Evolutionary conservation across 2,888 invertebrate species (phyloP).

Genomic region (Caenorhabditis sp.): DNA sequence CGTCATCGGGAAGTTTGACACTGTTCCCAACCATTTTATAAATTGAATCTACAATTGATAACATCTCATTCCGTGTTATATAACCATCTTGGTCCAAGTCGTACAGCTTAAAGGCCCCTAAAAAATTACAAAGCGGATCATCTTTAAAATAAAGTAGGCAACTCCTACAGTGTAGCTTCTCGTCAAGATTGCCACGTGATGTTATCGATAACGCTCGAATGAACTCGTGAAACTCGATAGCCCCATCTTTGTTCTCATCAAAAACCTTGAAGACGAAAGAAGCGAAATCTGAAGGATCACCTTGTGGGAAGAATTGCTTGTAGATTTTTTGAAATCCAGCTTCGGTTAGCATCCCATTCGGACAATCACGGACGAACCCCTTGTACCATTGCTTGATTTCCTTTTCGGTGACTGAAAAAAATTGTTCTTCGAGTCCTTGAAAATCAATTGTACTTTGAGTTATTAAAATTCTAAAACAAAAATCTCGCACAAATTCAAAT

Average conservation of each 20-base stretch:
- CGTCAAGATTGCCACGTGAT: conserved; percentile 95
- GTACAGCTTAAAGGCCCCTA: conserved; percentile 93
- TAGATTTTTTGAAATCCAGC: conserved; percentile 99
- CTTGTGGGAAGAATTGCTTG: conserved; percentile 99
- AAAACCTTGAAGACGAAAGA: conserved; percentile 97
- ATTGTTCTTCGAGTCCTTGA: neutral
- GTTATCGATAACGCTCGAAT: conserved; percentile 96
- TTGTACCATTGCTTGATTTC: conserved; percentile 76
- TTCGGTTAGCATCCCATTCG: conserved; percentile 91
- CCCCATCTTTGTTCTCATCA: conserved; percentile 97
- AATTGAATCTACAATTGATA: conserved; percentile 94
- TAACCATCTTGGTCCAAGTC: conserved; percentile 95
- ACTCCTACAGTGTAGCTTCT: conserved; percentile 97
- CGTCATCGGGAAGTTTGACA: conserved; percentile 69
- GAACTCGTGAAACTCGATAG: conserved; percentile 98
- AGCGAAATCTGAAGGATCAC: conserved; percentile 97
- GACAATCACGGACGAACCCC: conserved; percentile 95
- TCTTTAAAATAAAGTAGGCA: too few relatives aligned
- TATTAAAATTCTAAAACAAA: neutral
- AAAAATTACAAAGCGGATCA: too few relatives aligned
- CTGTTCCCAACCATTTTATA: conserved; percentile 91
- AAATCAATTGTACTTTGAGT: neutral
- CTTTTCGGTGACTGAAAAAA: conserved; percentile 72
- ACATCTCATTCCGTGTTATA: conserved; percentile 93
- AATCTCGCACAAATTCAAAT: neutral